Conservation (phyloP, 2,888 invertebrate genomes). For the Chironomus tentans region DNA sequence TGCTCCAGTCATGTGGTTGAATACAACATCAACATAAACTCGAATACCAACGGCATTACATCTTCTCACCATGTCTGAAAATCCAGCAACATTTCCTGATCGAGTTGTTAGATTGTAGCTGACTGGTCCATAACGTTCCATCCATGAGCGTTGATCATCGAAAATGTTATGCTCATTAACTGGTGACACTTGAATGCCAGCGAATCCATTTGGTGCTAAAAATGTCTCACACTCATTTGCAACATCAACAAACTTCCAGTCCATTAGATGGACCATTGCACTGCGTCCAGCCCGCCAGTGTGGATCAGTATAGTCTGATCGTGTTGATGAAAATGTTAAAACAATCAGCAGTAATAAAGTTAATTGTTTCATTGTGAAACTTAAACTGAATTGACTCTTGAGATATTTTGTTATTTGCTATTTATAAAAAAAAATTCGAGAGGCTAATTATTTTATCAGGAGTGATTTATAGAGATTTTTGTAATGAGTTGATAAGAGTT, state of each 20-base stretch:
- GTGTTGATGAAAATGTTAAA: background rate
- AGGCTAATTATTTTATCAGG: no score
- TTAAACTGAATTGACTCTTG: constrained; percentile 3
- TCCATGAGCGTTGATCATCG: constrained; percentile 65
- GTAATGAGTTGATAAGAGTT: no score
- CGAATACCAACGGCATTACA: constrained; percentile 74
- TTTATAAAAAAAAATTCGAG: no score
- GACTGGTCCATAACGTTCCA: constrained; percentile 81
- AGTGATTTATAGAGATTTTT: no score
- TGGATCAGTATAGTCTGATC: constrained; percentile 32
- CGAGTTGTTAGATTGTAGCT: constrained; percentile 67
- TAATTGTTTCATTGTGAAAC: background rate
- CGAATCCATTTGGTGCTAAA: constrained; percentile 53
- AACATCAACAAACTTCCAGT: constrained; percentile 62
- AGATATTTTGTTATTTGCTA: no score
- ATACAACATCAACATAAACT: constrained; percentile 72
- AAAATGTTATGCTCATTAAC: constrained; percentile 58
- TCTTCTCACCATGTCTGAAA: constrained; percentile 63
- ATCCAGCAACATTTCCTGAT: constrained; percentile 64
- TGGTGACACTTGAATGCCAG: constrained; percentile 66
- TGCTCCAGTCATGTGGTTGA: constrained; percentile 75
- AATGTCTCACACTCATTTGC: constrained; percentile 58
- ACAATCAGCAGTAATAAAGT: background rate
- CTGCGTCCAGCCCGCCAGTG: constrained; percentile 43
- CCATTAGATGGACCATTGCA: constrained; percentile 52